A percentile compares a stretch with the other conserved stretches of the same genome.
phyloP scores from a whole-genome alignment of 2,113 vertebrate species.

The Saimiri boliviensis region DNA sequence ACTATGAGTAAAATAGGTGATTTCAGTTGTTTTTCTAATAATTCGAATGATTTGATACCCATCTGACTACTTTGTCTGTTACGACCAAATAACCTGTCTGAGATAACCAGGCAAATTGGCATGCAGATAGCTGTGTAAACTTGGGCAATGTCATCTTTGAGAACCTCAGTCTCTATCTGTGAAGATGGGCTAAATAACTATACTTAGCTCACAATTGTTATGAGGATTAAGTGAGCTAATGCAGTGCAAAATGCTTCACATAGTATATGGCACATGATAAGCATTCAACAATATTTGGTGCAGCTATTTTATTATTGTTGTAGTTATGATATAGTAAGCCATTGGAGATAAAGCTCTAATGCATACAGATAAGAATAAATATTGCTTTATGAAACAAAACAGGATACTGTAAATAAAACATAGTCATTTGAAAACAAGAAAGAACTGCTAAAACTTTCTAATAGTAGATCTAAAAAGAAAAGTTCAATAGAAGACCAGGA shows the following conservation, averaged over 20 bases:
- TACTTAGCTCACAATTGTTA: background rate
- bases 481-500: background rate
- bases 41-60: background rate
- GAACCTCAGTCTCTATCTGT: background rate
- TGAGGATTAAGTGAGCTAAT: background rate
- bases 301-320: background rate
- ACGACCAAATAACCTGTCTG: background rate
- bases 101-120: background rate
- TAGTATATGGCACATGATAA: background rate
- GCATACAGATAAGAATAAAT: background rate
- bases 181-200: background rate
- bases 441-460: background rate
- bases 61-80: background rate
- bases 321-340: background rate
- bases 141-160: background rate
- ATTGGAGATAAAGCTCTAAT: background rate
- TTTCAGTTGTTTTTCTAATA: background rate
- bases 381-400: background rate
- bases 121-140: background rate
- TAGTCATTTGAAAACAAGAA: background rate
- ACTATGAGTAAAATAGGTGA: background rate
- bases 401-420: background rate
- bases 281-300: background rate
- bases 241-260: background rate
- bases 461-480: background rate